Conservation (phyloP, 2,797 vertebrate genomes). For the Halcyon leucocephala region DNA sequence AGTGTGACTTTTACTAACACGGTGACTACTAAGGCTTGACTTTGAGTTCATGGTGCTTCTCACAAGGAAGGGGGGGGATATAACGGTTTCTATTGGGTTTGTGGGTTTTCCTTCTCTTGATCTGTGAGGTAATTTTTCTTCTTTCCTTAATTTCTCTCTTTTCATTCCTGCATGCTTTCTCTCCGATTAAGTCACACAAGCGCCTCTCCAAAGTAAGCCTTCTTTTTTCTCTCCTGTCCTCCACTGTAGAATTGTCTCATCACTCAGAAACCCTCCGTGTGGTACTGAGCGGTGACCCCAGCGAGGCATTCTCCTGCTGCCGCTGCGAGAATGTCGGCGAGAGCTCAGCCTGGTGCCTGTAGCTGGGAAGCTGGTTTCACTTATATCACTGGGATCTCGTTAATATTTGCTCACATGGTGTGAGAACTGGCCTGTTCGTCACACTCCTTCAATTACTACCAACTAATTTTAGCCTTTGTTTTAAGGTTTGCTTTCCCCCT, state of each 20-base stretch:
- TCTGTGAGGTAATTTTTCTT: slow-evolving; percentile 78
- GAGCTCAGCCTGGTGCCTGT: slow-evolving; percentile 55
- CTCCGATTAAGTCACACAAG: slow-evolving; percentile 93
- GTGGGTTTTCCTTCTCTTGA: slow-evolving; percentile 41
- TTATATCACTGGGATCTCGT: slow-evolving; percentile 31
- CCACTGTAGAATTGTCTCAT: slow-evolving; percentile 55
- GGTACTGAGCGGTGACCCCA: slow-evolving; percentile 30
- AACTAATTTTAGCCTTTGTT: background rate
- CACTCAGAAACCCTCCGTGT: slow-evolving; percentile 19
- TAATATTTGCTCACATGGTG: slow-evolving; percentile 40
- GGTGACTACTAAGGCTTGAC: background rate
- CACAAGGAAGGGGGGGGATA: background rate
- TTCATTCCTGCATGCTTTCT: slow-evolving; percentile 90
- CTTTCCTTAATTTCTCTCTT: slow-evolving; percentile 88
- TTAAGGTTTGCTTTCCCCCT: background rate
- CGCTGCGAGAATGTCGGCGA: slow-evolving; percentile 54
- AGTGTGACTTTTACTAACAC: background rate
- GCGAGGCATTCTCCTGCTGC: slow-evolving; percentile 46
- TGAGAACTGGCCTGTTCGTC: slow-evolving; percentile 17
- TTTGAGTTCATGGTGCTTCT: background rate
- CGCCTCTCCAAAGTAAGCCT: slow-evolving; percentile 98
- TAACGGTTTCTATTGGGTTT: slow-evolving; percentile 62
- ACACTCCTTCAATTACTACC: background rate
- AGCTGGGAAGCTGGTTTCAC: slow-evolving; percentile 70
- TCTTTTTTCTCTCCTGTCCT: slow-evolving; percentile 70